Percentiles rank a stretch among this genome's conserved stretches.
Evolutionary conservation across 2,797 vertebrate species (phyloP).

Genomic region (Aphelocoma californica): DNA sequence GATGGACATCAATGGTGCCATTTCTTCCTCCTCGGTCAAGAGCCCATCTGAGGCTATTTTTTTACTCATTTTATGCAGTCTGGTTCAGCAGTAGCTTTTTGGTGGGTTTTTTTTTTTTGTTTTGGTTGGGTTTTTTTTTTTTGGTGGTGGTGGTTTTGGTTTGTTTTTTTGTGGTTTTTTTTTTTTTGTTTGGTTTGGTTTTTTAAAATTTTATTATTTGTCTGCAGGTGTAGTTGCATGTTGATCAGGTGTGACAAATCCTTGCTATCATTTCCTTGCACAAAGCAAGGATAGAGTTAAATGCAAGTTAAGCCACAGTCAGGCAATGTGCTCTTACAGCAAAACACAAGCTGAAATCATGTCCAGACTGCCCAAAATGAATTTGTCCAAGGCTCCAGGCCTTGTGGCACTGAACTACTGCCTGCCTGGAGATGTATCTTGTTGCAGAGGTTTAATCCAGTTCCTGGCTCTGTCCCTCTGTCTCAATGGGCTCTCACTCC

Average conservation of each 20-base stretch:
- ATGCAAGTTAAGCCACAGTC: background rate
- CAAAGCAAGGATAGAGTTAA: background rate
- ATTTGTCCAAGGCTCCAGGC: background rate
- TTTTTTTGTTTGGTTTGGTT: background rate
- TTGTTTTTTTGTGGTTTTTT: background rate
- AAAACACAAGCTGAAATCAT: background rate
- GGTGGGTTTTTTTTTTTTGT: background rate
- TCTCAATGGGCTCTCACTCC: accelerated
- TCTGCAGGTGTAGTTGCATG: background rate
- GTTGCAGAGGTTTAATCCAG: background rate
- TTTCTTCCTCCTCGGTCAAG: background rate
- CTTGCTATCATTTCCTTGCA: background rate
- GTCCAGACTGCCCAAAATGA: background rate
- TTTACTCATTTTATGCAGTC: background rate
- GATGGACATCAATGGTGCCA: accelerated
- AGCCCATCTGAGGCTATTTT: background rate
- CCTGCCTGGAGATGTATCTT: background rate
- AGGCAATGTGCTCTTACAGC: background rate
- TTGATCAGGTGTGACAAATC: background rate
- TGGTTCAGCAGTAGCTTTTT: background rate
- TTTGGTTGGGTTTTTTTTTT: background rate
- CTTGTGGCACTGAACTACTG: background rate
- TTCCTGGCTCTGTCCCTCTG: background rate
- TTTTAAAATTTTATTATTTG: background rate
- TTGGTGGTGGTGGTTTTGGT: background rate